Evolutionary conservation across 2,888 invertebrate genomes (phyloP), one percentile per base, ranked within the genome.

Genomic region (Opisthograptis luteolata): DNA sequence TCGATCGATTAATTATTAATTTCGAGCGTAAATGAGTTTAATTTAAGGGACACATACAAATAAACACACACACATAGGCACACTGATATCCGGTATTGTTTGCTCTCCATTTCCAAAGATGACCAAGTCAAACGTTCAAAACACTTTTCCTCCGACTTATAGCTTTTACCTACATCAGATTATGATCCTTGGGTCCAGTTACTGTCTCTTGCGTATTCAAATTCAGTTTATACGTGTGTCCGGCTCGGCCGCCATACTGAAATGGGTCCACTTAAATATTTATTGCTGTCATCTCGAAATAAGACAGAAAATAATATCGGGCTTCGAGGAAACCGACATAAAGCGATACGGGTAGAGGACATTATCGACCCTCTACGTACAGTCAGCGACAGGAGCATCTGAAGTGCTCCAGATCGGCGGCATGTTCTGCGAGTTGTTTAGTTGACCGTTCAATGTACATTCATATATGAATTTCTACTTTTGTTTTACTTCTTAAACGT

Each of bases 181-280:
- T 49, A 49, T 41, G 48, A 19, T 20, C 42, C 25, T 20, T 19
- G 22, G 17, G 20, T 37, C 4, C 20, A 14, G 14, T 49, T 49
- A 48, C 39, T 37, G 49, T 49, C 32, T 49, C 31, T 47, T 34
- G 43, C 19, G 43, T 49, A 57, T 56, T 47, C 44, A 54, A 48
- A 54, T 54, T 48, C 36, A 44, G 47, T 49, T 53, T 48, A 51
- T 52, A 34, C 50, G 43, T 47, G 47, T 48, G 55, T 52, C 49
- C 57, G 52, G 41, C 35, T 22, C 39, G 40, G 32, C 59, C 52
- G 54, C 56, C 56, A 56, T 22, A 22, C 27, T 55, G 51, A 60
- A 60, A 60, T 52, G 54, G 54, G 54, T 52, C 49, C 32, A 49
- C 39, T 56, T 28, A 58, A 59, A 51, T 50, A 50, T 50, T 50